phyloP scores from a whole-genome alignment of 2,888 invertebrate genomes.

The Acanthosepion pharaonis region DNA sequence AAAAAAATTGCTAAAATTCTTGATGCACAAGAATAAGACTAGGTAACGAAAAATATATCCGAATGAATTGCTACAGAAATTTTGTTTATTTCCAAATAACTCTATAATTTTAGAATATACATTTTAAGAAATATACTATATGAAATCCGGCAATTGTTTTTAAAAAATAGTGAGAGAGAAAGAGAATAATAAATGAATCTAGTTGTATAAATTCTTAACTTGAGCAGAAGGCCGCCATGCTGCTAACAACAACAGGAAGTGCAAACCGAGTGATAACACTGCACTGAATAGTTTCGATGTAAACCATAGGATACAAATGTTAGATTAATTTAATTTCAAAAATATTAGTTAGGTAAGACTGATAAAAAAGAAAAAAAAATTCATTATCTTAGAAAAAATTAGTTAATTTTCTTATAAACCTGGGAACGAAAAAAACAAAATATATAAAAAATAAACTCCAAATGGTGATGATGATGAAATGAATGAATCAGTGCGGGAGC shows the following conservation, averaged over 20 bases:
- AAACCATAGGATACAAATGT: neutral
- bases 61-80: neutral
- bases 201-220: neutral
- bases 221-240: neutral
- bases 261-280: neutral
- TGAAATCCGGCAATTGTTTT: neutral
- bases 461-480: too few species aligned
- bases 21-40: too few species aligned
- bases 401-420: too few species aligned
- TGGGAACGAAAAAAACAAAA: too few species aligned
- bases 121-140: neutral
- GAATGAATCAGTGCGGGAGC: too few species aligned
- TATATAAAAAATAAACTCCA: too few species aligned
- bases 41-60: too few species aligned
- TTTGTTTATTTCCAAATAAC: neutral
- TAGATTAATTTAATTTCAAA: neutral
- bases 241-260: conserved; percentile 33
- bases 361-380: too few species aligned
- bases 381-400: too few species aligned
- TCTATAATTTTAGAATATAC: neutral
- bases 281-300: neutral
- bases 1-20: neutral
- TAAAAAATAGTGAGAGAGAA: neutral
- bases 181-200: too few species aligned
- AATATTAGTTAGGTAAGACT: neutral